phyloP scores from a whole-genome alignment of 2,797 vertebrate species.

The Hydrophis major region DNA sequence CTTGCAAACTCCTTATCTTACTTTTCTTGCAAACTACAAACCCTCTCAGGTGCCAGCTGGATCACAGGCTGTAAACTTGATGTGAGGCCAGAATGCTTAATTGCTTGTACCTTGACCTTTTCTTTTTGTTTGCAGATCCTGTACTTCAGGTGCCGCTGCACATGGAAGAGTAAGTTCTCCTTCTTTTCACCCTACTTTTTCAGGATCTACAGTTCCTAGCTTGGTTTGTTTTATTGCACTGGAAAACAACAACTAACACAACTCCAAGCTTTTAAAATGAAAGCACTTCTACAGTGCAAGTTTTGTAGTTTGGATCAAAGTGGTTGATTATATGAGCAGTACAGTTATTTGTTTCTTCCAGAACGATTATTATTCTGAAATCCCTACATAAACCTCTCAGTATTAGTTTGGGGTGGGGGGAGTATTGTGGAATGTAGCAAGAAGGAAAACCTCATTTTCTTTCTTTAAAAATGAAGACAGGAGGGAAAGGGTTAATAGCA shows the following conservation, averaged over 20 bases:
- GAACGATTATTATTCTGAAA: background rate
- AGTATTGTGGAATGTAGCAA: background rate
- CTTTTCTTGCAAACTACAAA: background rate
- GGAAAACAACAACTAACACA: background rate
- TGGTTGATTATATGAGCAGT: background rate
- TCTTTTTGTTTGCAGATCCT: conserved; percentile 83
- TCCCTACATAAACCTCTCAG: background rate
- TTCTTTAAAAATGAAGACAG: background rate
- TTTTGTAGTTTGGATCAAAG: background rate
- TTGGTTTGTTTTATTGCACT: background rate
- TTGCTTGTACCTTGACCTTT: conserved; percentile 9
- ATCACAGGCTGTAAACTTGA: background rate
- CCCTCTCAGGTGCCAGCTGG: background rate
- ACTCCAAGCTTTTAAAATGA: background rate
- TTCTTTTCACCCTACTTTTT: background rate
- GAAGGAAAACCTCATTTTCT: background rate
- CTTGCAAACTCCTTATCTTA: background rate
- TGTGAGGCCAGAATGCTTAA: background rate
- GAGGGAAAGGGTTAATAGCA: background rate
- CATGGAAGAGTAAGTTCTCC: conserved; percentile 90
- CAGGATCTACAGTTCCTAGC: background rate
- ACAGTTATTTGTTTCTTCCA: background rate
- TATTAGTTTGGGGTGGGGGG: background rate
- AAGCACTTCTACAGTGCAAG: background rate
- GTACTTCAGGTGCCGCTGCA: conserved; percentile 97